A percentile compares a stretch with the other conserved stretches of the same genome.
Evolutionary conservation across 2,113 vertebrate genomes (phyloP).

Genomic region (Myrmophylax atrothorax): DNA sequence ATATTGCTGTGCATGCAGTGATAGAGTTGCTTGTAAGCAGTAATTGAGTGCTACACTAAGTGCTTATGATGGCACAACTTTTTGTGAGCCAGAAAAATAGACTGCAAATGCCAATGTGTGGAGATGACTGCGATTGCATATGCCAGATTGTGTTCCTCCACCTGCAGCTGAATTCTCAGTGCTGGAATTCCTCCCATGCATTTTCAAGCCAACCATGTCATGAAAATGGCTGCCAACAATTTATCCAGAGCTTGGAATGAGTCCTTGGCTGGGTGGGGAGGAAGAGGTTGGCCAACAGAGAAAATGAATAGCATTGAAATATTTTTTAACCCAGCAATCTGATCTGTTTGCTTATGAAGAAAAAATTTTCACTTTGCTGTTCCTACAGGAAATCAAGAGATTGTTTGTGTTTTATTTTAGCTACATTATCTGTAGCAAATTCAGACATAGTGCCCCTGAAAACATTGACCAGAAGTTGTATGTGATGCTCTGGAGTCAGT

Average conservation of each 20-base stretch:
- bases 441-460: not conserved
- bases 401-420: constrained; percentile 5
- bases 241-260: constrained; percentile 46
- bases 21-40: not conserved
- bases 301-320: constrained; percentile 39
- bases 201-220: constrained; percentile 48
- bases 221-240: constrained; percentile 39
- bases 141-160: constrained; percentile 36
- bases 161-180: constrained; percentile 51
- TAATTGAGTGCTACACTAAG: not conserved
- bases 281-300: constrained; percentile 6
- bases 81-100: constrained; percentile 12
- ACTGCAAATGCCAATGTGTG: not conserved
- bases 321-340: constrained; percentile 20
- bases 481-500: not conserved
- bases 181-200: constrained; percentile 27
- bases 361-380: not conserved
- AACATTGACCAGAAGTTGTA: not conserved
- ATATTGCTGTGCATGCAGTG: not conserved
- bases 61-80: not conserved
- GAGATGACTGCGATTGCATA: not conserved
- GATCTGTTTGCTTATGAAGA: constrained; percentile 16
- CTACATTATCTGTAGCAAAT: constrained; percentile 10
- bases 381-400: not conserved
- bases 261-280: constrained; percentile 17